phyloP scores from a whole-genome alignment of 2,797 vertebrate species.

The Ciconia nigra region DNA sequence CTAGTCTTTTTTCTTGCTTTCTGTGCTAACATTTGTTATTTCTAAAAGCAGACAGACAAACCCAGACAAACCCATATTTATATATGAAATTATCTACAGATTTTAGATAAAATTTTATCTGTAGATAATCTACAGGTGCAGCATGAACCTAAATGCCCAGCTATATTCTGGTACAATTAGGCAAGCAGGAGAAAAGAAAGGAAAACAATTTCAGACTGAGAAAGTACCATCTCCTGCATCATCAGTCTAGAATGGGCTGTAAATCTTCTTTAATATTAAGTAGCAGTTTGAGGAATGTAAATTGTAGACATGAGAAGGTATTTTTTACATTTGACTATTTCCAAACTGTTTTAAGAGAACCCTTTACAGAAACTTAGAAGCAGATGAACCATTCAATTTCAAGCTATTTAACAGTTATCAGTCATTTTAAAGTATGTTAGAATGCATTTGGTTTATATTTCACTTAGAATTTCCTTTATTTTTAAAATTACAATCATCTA shows the following conservation, averaged over 20 bases:
- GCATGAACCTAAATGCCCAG: not conserved
- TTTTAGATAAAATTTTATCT: no score
- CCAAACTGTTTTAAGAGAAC: not conserved
- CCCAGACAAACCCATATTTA: not conserved
- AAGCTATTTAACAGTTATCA: not conserved
- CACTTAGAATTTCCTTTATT: not conserved
- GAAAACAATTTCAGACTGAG: not conserved
- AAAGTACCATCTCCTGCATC: not conserved
- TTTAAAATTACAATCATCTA: not conserved
- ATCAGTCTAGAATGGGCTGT: not conserved
- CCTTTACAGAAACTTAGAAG: not conserved
- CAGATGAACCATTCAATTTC: accelerated
- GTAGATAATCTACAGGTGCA: no score
- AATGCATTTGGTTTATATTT: not conserved
- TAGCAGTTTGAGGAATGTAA: not conserved
- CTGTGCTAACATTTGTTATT: not conserved
- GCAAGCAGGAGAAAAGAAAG: not conserved
- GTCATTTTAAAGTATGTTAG: not conserved
- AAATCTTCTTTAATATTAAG: not conserved
- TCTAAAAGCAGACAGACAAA: not conserved
- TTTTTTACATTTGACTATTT: not conserved
- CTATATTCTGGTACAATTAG: not conserved
- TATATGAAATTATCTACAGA: not conserved
- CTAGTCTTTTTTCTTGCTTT: not conserved
- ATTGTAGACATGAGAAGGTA: not conserved